phyloP scores from a whole-genome alignment of 2,888 invertebrate genomes.

The Monoplex corrugatus region DNA sequence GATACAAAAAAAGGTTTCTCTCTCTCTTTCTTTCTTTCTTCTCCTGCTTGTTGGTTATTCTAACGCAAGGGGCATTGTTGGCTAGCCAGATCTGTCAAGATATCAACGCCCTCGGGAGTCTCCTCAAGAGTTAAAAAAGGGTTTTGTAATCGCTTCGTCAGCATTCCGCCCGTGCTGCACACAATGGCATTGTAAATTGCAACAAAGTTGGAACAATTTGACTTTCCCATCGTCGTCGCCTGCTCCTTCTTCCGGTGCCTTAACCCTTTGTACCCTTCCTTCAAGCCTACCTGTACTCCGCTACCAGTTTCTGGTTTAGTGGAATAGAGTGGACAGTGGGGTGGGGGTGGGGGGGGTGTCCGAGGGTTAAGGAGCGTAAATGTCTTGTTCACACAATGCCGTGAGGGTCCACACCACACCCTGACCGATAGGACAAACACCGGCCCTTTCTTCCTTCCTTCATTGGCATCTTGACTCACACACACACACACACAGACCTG shows the following conservation, averaged over 20 bases:
- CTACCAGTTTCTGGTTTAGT: too few species aligned
- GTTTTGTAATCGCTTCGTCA: conserved; percentile 22
- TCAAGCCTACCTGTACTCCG: too few species aligned
- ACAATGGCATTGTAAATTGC: background rate
- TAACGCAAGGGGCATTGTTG: background rate
- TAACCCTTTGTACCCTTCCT: background rate
- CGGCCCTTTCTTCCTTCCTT: background rate
- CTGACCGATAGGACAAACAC: background rate
- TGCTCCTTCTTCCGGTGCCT: background rate
- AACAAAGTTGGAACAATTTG: background rate
- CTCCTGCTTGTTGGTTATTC: too few species aligned
- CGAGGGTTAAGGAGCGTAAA: background rate
- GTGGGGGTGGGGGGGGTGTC: too few species aligned
- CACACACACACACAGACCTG: background rate
- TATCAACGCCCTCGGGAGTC: background rate
- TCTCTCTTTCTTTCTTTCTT: too few species aligned
- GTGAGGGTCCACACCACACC: background rate
- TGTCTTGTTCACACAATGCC: too few species aligned
- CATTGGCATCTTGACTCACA: too few species aligned
- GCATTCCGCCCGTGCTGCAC: background rate
- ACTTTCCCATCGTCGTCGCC: background rate
- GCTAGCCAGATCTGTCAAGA: background rate
- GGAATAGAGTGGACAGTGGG: too few species aligned
- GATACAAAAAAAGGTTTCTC: too few species aligned
- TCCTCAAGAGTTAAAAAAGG: background rate